Evolutionary conservation across 2,888 invertebrate species (phyloP), one percentile per base, ranked within the genome.

Genomic region (Drosophila vallismaia): DNA sequence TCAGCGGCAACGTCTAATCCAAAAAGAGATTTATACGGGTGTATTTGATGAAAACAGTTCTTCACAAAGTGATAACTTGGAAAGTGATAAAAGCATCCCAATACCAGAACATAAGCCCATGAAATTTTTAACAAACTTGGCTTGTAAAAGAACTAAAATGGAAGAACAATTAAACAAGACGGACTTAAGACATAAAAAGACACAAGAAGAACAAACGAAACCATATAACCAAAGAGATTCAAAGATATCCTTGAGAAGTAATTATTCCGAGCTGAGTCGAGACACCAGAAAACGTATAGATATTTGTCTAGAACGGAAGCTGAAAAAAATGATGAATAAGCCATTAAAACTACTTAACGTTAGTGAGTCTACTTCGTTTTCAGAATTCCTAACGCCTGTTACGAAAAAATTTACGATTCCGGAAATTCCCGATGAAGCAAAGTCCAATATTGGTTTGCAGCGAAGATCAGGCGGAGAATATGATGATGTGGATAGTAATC

Each of bases 321-420:
- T 48, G 8, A 63, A 57, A 0, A 76, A 78, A 50, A 81, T 81
- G 68, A 84, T 74, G 80, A 52, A 12, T 2, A 84, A 81, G 40
- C 80, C 80, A 0, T 59, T 80, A 10, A 58, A 60, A n/a, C 70
- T 81, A 0, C 31, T 76, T 9, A 36, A 5, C 9, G 1, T 40
- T 0, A 12, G 12, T 4, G 10, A 50, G 1, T 1, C 4, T 9
- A 19, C 1, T 9, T 45, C 54, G 1, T 29, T 45, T 19, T 24
- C 19, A 2, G 7, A 28, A 5, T 38, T 29, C 31, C 2, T 45
- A 8, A 19, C 28, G 4, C 19, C 45, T 4, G 3, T 49, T 7
- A 14, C 38, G 9, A 50, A 50, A 3, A 42, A 19, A 0, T 45
- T 2, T 19, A 14, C 19, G 0, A 8, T 1, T 28, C 19, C n/a